phyloP scores from a whole-genome alignment of 2,113 vertebrate species.

The Lampris megalopsis region DNA sequence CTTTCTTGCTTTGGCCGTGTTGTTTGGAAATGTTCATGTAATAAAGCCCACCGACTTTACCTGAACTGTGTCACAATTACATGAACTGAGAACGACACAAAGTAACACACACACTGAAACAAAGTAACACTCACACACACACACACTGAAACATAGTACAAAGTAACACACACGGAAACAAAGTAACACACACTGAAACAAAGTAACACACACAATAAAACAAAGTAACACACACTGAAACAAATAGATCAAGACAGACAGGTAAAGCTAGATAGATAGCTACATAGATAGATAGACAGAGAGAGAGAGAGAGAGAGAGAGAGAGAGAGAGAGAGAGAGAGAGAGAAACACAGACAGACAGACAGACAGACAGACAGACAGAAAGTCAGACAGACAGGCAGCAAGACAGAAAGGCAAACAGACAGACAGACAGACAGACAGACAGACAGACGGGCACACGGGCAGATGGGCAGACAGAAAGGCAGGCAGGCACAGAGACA shows the following conservation, averaged over 20 bases:
- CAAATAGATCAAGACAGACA: background rate
- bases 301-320: constrained; percentile 2
- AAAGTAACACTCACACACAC: background rate
- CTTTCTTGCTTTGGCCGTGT: no score
- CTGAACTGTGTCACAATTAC: no score
- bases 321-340: constrained; percentile 5
- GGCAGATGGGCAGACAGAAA: no score
- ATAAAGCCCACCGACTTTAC: no score
- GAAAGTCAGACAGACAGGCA: no score
- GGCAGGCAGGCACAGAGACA: background rate
- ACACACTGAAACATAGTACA: background rate
- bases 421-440: background rate
- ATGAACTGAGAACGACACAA: background rate
- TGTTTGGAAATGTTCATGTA: no score
- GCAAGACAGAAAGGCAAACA: no score
- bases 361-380: no score
- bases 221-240: background rate
- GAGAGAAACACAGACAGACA: background rate
- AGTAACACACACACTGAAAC: background rate
- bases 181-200: no score
- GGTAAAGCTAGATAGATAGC: no score
- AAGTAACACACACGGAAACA: background rate
- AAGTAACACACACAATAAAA: no score
- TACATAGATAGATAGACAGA: background rate
- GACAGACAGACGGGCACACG: background rate